Conservation (phyloP, 2,113 vertebrate species). For the Pseudolaguvia tuberculata region DNA sequence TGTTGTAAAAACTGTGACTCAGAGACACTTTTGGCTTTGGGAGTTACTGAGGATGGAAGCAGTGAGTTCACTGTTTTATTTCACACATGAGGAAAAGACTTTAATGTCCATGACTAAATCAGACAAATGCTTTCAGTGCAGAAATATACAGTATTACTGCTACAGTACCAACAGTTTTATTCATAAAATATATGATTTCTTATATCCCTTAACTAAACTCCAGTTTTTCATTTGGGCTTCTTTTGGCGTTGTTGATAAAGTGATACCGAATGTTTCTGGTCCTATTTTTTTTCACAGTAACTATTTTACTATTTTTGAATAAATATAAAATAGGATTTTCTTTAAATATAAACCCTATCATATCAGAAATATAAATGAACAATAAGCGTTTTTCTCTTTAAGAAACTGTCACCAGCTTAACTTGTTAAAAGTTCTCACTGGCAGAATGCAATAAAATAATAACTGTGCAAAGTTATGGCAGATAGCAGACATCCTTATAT, state of each 20-base stretch:
- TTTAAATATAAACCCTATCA: background rate
- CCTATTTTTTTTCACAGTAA: background rate
- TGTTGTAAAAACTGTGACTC: constrained; percentile 27
- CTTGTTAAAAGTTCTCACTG: no score
- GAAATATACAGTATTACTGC: background rate
- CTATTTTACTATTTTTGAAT: background rate
- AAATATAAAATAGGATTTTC: background rate
- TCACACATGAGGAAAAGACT: constrained; percentile 29
- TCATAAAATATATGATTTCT: no score
- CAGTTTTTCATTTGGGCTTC: background rate
- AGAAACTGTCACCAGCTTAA: no score
- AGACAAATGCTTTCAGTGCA: constrained; percentile 1
- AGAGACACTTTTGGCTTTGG: background rate
- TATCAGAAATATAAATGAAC: background rate
- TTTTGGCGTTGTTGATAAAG: no score
- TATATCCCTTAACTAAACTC: no score
- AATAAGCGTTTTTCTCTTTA: no score
- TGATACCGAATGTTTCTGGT: background rate
- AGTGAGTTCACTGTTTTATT: constrained; percentile 34
- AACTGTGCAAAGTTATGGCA: no score
- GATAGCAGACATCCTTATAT: no score
- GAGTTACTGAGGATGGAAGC: constrained; percentile 5
- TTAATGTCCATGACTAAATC: constrained; percentile 29
- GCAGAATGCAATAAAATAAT: no score
- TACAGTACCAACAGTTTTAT: background rate